Evolutionary conservation across 2,888 invertebrate species (phyloP), one percentile per base, ranked within the genome.

Genomic region (Trissolcus japonicus): DNA sequence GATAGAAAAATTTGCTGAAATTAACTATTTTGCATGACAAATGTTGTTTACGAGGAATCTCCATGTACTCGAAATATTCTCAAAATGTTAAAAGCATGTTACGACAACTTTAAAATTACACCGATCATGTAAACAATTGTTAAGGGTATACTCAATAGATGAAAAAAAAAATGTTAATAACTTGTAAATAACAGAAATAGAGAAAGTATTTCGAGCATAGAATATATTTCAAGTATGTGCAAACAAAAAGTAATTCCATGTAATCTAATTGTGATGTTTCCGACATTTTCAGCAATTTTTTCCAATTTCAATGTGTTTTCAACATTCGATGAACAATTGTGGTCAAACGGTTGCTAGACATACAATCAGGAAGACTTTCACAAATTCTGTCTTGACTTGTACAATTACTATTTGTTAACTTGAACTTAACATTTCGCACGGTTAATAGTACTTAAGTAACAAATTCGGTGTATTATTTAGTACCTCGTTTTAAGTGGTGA

Each of bases 151-250:
- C 46, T 53, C 62, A 29, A 60, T 54, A 65, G 46, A 11, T 60
- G 60, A 73, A 48, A 40, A 7, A n/a, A 14, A 67, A 61, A 61
- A 61, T 74, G 74, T 74, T 74, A 67, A 74, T 46, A 13, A 56
- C 19, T 62, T 73, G 73, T 66, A 73, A 55, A 66, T 73, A 73
- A 73, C 73, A 66, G 66, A 73, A 73, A 57, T 63, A 59, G 65
- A 60, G 65, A 65, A 66, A 60, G 59, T 73, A 60, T 46, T 46
- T 21, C 54, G 41, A 65, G 63, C 63, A 62, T 63, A 62, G 50
- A 51, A 66, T 60, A 68, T 61, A 68, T 61, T 55, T 68, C 25
- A 60, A 50, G n/a, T 60, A 68, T 60, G 55, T 55, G 14, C 53
- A 65, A 46, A 16, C 48, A 50, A 62, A 50, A 62, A 48, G 17